These are phyloP conservation scores for Oceanites oceanicus DNA, from an alignment of 2,113 vertebrate genomes.

Conservation along the genomic window DNA sequence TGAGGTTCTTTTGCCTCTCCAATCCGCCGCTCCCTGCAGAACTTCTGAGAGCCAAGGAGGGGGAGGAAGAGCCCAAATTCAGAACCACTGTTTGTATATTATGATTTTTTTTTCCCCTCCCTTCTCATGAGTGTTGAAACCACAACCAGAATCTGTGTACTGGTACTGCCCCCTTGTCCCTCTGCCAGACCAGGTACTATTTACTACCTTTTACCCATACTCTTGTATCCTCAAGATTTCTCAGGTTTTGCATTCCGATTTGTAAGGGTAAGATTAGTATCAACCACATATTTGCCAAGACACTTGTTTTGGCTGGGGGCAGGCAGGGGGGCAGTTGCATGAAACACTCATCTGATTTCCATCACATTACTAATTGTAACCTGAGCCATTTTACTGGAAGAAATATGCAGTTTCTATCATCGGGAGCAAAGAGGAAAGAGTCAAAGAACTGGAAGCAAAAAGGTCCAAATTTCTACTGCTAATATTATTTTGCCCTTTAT, in stretches of 20 bases:
- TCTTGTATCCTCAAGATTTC: neutral
- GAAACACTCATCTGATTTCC: neutral
- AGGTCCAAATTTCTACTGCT: conserved; percentile 14
- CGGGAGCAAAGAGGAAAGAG: neutral
- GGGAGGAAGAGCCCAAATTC: neutral
- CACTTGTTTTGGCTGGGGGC: neutral
- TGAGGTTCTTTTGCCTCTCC: neutral
- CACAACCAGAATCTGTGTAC: neutral
- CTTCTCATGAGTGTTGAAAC: neutral
- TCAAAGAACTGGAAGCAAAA: conserved; percentile 3
- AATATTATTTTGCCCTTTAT: conserved; percentile 8
- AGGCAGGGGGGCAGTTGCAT: neutral
- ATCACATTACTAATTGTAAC: conserved; percentile 17
- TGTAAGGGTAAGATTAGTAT: neutral
- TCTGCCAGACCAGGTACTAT: neutral
- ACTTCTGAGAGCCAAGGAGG: neutral
- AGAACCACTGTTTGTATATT: neutral
- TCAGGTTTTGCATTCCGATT: neutral
- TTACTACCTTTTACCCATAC: neutral
- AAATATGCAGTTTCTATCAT: neutral
- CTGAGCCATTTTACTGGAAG: conserved; percentile 59
- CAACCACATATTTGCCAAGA: neutral
- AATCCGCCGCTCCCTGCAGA: fast-evolving
- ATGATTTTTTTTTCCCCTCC: neutral
- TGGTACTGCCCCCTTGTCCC: neutral